phyloP scores from a whole-genome alignment of 92 coral and sea anemone genomes.

The Phymanthus crucifer region DNA sequence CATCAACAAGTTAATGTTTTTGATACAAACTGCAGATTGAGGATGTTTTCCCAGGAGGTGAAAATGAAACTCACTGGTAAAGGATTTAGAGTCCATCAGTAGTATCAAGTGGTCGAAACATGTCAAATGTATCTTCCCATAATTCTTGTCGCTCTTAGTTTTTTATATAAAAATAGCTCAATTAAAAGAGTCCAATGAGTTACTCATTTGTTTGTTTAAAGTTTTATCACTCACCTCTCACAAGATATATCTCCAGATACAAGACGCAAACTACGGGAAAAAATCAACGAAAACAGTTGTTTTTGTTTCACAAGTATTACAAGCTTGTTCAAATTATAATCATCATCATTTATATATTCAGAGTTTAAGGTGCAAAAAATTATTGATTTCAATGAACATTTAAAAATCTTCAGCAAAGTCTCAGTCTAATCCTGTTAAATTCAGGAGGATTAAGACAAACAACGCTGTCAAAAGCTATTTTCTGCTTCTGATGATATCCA shows the following conservation, averaged over 20 bases:
- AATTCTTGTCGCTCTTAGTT: too few relatives aligned
- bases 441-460: background rate
- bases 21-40: too few relatives aligned
- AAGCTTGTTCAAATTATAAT: too few relatives aligned
- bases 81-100: too few relatives aligned
- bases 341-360: too few relatives aligned
- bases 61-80: too few relatives aligned
- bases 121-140: too few relatives aligned
- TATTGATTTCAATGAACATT: background rate
- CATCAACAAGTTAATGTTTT: too few relatives aligned
- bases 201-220: background rate
- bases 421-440: background rate
- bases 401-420: background rate
- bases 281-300: background rate
- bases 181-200: too few relatives aligned
- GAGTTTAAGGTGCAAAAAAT: background rate
- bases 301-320: background rate
- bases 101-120: too few relatives aligned
- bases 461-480: background rate
- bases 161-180: too few relatives aligned
- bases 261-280: background rate
- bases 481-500: background rate
- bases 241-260: background rate
- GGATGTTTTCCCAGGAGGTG: too few relatives aligned
- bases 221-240: background rate